Evolutionary conservation across 1,140 invertebrate genomes (phyloP).

Genomic region (Tetranychus urticae): DNA sequence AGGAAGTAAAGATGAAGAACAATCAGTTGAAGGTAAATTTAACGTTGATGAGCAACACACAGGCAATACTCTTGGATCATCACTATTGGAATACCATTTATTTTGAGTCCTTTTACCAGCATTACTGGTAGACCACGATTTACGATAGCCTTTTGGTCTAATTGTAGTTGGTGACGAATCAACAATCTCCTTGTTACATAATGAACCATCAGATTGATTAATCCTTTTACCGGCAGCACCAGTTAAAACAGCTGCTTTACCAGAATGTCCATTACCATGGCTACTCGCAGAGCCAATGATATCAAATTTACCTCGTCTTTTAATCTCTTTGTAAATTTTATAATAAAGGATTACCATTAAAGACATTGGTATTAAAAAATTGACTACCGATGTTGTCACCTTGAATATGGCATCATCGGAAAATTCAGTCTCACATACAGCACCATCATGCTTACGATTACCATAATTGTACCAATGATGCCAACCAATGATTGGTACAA

Average conservation of each 20-base stretch:
- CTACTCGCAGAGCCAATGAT: constrained; percentile 9
- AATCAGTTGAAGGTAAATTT: no score
- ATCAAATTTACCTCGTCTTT: constrained; percentile 24
- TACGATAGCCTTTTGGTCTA: no score
- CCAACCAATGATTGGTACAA: constrained; percentile 29
- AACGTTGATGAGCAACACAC: no score
- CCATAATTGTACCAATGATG: constrained; percentile 15
- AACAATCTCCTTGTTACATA: no score
- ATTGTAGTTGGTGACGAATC: no score
- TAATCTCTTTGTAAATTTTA: constrained; percentile 28
- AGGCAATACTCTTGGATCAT: no score
- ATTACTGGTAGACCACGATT: no score
- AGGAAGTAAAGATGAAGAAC: no score
- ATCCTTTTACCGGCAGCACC: no score
- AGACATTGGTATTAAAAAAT: constrained; percentile 30
- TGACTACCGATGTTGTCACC: constrained; percentile 28
- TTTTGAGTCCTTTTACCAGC: no score
- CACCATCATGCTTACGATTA: constrained; percentile 9
- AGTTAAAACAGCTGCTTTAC: not conserved
- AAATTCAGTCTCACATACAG: constrained; percentile 27
- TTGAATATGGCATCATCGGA: constrained; percentile 26
- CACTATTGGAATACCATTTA: no score
- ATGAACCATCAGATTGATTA: no score
- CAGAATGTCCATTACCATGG: not conserved
- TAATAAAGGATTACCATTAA: constrained; percentile 29